Evolutionary conservation across 2,797 vertebrate species (phyloP).

Genomic region (Acropternis orthonyx): DNA sequence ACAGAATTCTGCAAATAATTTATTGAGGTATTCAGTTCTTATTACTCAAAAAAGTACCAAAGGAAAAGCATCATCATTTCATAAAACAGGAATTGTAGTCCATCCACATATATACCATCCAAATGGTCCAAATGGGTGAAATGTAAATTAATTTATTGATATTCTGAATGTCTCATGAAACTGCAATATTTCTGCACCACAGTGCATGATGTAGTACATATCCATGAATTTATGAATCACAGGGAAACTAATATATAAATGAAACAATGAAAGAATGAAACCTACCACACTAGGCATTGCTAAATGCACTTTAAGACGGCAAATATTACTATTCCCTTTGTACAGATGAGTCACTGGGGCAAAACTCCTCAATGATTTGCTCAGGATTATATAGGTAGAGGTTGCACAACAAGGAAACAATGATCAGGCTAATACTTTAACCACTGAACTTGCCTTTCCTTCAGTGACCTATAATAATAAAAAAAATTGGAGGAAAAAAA

Average conservation of each 20-base stretch:
- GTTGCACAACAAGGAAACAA: not conserved
- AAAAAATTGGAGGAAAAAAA: too few relatives aligned
- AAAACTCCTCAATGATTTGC: not conserved
- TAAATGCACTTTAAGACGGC: not conserved
- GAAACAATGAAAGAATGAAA: not conserved
- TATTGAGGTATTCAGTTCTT: not conserved
- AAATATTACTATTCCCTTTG: not conserved
- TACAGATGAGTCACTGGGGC: not conserved
- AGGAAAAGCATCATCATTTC: not conserved
- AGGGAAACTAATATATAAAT: not conserved
- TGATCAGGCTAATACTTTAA: not conserved
- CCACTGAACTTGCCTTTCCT: not conserved
- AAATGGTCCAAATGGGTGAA: not conserved
- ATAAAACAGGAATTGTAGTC: not conserved
- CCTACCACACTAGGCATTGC: not conserved
- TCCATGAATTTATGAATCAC: not conserved
- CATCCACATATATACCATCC: not conserved
- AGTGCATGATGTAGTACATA: accelerated
- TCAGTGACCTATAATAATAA: not conserved
- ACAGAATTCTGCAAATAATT: not conserved
- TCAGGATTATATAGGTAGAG: not conserved
- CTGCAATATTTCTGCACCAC: not conserved
- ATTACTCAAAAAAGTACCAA: not conserved
- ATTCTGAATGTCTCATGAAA: not conserved
- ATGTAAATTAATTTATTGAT: not conserved